Evolutionary conservation across 1,140 invertebrate genomes (phyloP).

Genomic region (Danaus plexippus): DNA sequence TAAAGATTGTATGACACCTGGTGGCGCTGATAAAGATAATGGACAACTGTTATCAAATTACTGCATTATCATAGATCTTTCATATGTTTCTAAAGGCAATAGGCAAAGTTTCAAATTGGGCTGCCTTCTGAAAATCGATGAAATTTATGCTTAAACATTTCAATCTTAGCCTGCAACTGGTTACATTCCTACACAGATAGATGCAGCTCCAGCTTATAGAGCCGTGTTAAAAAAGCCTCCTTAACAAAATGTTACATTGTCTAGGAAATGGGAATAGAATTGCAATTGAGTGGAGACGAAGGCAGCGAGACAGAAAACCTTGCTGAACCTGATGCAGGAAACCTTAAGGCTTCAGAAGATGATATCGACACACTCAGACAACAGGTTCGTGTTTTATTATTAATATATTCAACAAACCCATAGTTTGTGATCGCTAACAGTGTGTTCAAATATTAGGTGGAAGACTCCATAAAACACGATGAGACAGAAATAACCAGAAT

Average conservation of each 20-base stretch:
- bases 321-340: conserved; percentile 40
- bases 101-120: no score
- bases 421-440: background rate
- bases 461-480: conserved; percentile 56
- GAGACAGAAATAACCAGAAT: conserved; percentile 32
- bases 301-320: conserved; percentile 46
- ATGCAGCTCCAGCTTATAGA: background rate
- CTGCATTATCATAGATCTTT: no score
- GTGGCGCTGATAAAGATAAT: no score
- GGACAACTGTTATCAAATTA: no score
- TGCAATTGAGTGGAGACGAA: conserved; percentile 57
- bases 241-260: conserved; percentile 4
- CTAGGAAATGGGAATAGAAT: conserved; percentile 54
- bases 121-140: no score
- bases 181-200: no score
- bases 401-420: no score
- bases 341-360: conserved; percentile 47
- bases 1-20: no score
- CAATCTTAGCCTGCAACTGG: no score
- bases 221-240: no score
- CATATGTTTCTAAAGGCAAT: no score
- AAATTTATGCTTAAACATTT: no score
- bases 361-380: conserved; percentile 70
- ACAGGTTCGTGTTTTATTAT: conserved; percentile 36
- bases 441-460: conserved; percentile 39